Evolutionary conservation across 1,140 invertebrate species (phyloP), one percentile per base, ranked within the genome.

Genomic region (Prorops nasuta): DNA sequence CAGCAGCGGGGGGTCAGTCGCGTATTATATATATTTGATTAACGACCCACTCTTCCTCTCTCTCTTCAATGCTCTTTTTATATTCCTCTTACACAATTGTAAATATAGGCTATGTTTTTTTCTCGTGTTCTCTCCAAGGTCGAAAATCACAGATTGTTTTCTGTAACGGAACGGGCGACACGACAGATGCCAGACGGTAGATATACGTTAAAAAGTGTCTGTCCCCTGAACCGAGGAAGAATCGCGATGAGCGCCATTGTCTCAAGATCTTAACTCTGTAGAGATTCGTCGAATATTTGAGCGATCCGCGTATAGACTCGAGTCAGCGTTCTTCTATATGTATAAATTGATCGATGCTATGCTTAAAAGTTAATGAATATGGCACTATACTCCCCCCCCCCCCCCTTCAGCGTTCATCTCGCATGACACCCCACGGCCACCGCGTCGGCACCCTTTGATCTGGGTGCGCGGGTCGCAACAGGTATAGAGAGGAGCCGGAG

Each of bases 281-380:
- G 43, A 55, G 49, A 42, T 54, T 58, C 24, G 36, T n/a, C n/a
- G n/a, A n/a, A n/a, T n/a, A n/a, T n/a, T n/a, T n/a, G n/a, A n/a
- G n/a, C n/a, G n/a, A n/a, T n/a, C n/a, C n/a, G n/a, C n/a, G n/a
- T n/a, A n/a, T n/a, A n/a, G n/a, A n/a, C n/a, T n/a, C n/a, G n/a
- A n/a, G n/a, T n/a, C n/a, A n/a, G n/a, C n/a, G n/a, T n/a, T n/a
- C n/a, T n/a, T n/a, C n/a, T n/a, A n/a, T n/a, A n/a, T n/a, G n/a
- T n/a, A n/a, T n/a, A n/a, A n/a, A n/a, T n/a, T n/a, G n/a, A n/a
- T n/a, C n/a, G n/a, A n/a, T n/a, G n/a, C n/a, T n/a, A n/a, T n/a
- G n/a, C n/a, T n/a, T n/a, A n/a, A n/a, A n/a, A n/a, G 67, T 67
- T 69, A 69, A 69, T 63, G 66, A 71, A 69, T 69, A 66, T 47